These are phyloP conservation scores for Cantharis nigra DNA, from an alignment of 2,888 invertebrate species.

Conservation along the genomic window DNA sequence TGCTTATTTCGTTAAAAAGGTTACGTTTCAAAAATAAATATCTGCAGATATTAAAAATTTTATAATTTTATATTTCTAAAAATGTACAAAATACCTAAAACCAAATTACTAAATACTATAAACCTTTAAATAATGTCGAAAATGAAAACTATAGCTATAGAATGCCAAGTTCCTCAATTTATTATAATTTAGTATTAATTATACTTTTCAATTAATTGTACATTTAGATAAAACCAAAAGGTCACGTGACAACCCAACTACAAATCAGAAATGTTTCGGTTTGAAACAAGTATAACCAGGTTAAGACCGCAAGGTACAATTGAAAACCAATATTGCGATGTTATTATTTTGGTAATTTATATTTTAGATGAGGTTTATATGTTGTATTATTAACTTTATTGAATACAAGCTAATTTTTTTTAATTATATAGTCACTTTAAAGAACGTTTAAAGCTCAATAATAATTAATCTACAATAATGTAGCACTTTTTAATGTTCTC, in stretches of 20 bases:
- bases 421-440: background rate
- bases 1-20: too few relatives aligned
- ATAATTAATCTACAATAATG: background rate
- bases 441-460: background rate
- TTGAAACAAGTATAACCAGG: background rate
- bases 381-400: background rate
- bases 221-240: background rate
- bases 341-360: background rate
- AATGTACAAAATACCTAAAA: too few relatives aligned
- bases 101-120: too few relatives aligned
- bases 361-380: background rate
- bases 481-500: slow-evolving; percentile 28
- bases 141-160: too few relatives aligned
- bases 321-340: background rate
- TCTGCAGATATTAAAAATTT: too few relatives aligned
- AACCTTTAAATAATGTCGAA: too few relatives aligned
- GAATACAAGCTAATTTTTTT: background rate
- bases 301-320: background rate
- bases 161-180: too few relatives aligned
- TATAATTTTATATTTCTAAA: too few relatives aligned
- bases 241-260: background rate
- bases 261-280: background rate
- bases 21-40: too few relatives aligned
- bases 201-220: background rate
- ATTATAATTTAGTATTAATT: background rate